These are phyloP conservation scores for Premnoplex brunnescens DNA, from an alignment of 2,797 vertebrate genomes.

Conservation along the genomic window DNA sequence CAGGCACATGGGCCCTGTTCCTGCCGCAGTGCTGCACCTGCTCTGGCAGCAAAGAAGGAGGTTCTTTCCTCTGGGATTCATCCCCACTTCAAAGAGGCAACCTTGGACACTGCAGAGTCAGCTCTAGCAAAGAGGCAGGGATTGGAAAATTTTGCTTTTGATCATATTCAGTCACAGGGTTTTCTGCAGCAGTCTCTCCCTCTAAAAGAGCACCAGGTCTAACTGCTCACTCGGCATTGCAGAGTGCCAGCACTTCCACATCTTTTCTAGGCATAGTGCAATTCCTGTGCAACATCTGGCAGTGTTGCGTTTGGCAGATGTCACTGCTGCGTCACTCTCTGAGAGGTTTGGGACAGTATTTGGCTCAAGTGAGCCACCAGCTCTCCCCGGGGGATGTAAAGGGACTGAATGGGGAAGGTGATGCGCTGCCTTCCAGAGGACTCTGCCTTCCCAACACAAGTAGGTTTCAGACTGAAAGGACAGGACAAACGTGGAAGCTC, in stretches of 20 bases:
- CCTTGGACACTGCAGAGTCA: not conserved
- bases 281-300: not conserved
- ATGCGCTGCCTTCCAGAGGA: not conserved
- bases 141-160: not conserved
- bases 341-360: not conserved
- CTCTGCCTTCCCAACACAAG: not conserved
- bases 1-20: not conserved
- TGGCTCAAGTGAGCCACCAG: not conserved
- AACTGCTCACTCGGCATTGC: not conserved
- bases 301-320: fast-evolving
- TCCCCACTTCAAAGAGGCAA: not conserved
- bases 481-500: fast-evolving
- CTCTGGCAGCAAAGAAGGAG: not conserved
- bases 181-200: not conserved
- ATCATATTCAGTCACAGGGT: not conserved
- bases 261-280: not conserved
- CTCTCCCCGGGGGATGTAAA: fast-evolving
- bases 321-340: fast-evolving
- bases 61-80: not conserved
- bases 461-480: not conserved
- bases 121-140: not conserved
- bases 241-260: not conserved
- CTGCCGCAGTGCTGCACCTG: not conserved
- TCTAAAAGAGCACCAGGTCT: not conserved
- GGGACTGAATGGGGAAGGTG: not conserved